Evolutionary conservation across 2,797 vertebrate genomes (phyloP), one percentile per base, ranked within the genome.

Genomic region (Helarctos malayanus): DNA sequence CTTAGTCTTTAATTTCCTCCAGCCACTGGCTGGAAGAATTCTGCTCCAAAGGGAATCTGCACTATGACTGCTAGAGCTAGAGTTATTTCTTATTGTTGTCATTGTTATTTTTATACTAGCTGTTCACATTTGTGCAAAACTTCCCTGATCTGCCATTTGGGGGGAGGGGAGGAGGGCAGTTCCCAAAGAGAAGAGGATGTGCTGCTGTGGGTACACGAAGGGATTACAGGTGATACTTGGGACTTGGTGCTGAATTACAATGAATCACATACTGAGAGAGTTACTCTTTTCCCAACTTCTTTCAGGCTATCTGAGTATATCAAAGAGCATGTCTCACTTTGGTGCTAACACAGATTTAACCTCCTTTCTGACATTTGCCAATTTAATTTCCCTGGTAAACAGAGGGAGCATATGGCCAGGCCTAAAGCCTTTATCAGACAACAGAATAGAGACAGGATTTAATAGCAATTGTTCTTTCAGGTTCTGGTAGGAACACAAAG

Each of bases 311-410:
- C 19, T 61, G n/a, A 73, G 35, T 79, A 21, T 49, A 85, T 85
- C 32, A 63, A 54, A 89, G 32, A 82, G 54, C 11, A 92, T 63
- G 88, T n/a, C 68, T 96, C 56, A 73, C 65, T 73, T 29, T 61
- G 52, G 49, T 79, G 35, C 78, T 93, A 63, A 84, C 32, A 87
- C 54, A 78, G 54, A 81, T 63, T 93, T 93, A 96, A 41, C 14
- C 35, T 52, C 59, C 45, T 84, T 89, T 90, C 59, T 69, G 69
- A 97, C 27, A 94, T 45, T 3, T 78, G 71, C 73, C 71, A 75
- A 75, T 79, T 95, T 93, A 95, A 92, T 81, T 90, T 93, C 85
- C 78, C 88, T 27, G 59, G 4, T 96, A 88, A 93, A 88, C 35
- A 96, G 54, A 91, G 52, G 35, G 49, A 78, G 45, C 71, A 95